Evolutionary conservation across 1,140 invertebrate genomes (phyloP), one percentile per base, ranked within the genome.

Genomic region (Oedothorax gibbosus): DNA sequence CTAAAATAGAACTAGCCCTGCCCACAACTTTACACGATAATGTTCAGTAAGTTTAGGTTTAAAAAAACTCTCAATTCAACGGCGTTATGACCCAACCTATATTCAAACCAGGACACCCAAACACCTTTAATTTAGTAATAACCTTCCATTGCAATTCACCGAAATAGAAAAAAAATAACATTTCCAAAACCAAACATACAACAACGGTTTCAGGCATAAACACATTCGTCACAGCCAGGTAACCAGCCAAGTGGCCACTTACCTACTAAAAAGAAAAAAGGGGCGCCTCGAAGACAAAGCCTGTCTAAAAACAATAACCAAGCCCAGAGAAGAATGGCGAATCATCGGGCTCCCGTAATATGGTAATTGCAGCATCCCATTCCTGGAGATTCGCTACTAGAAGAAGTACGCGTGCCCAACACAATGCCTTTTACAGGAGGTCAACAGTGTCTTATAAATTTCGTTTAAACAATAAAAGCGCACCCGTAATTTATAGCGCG

Each of bases 381-480:
- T 35, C 14, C 20, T 68, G 50, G 65, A 71, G 18, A 71, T 68
- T 57, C 51, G 66, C 69, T 71, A 64, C 60, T 51, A 14, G 54
- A 51, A 62, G 18, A 73, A 71, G 35, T 35, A 35, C 80, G 80
- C 80, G 80, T 82, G 80, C 66, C 69, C 18, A 64, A 82, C 69
- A 82, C 80, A 82, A 82, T 82, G 60, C 80, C 80, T 73, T 57
- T 53, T 18, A 35, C 57, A 64, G 53, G 82, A 84, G 82, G 82
- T 84, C 82, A 84, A 84, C 82, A 84, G 51, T 57, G 56, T 62
- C 64, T 76, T 77, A 84, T 84, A 84, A 84, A 84, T 84, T 84
- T 84, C 82, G 62, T 84, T 73, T 77, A 84, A 84, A 84, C 82
- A 84, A 84, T 84, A 84, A 84, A 84, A 84, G 72, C 72, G 72